phyloP scores from a whole-genome alignment of 2,797 vertebrate species.

The Sebastes taczanowskii region DNA sequence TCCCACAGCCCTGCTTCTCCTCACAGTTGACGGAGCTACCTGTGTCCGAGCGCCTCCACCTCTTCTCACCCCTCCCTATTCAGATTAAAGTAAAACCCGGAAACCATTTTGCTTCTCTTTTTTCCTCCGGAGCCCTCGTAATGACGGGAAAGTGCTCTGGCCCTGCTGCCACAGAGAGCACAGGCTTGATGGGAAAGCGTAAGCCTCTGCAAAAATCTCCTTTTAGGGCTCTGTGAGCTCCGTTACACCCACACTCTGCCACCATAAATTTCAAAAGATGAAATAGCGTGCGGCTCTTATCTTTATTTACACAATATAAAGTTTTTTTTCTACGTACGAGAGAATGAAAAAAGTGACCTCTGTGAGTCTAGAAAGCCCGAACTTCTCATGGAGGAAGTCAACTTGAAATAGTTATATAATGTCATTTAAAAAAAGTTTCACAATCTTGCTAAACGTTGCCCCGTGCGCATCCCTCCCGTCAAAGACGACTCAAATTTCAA shows the following conservation, averaged over 20 bases:
- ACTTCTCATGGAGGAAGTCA: slow-evolving; percentile 33
- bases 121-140: slow-evolving; percentile 64
- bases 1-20: slow-evolving; percentile 36
- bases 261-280: slow-evolving; percentile 64
- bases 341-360: slow-evolving; percentile 37
- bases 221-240: slow-evolving; percentile 68
- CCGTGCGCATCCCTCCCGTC: neutral
- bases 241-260: slow-evolving; percentile 57
- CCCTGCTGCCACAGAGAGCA: slow-evolving; percentile 47
- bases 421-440: neutral
- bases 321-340: slow-evolving; percentile 23
- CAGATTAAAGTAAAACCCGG: slow-evolving; percentile 74
- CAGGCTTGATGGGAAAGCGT: slow-evolving; percentile 71
- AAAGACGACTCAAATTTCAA: neutral
- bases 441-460: neutral
- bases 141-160: slow-evolving; percentile 74
- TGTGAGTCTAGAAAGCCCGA: slow-evolving; percentile 14
- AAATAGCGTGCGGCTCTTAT: slow-evolving; percentile 64
- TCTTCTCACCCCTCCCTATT: slow-evolving; percentile 20
- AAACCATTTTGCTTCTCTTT: slow-evolving; percentile 74
- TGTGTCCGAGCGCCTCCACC: slow-evolving; percentile 13
- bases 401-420: slow-evolving; percentile 6
- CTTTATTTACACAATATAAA: slow-evolving; percentile 66
- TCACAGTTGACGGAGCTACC: slow-evolving; percentile 49
- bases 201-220: slow-evolving; percentile 63